Base-by-base conservation (phyloP, 2,888 invertebrate species). In the Lysandra bellargus region DNA sequence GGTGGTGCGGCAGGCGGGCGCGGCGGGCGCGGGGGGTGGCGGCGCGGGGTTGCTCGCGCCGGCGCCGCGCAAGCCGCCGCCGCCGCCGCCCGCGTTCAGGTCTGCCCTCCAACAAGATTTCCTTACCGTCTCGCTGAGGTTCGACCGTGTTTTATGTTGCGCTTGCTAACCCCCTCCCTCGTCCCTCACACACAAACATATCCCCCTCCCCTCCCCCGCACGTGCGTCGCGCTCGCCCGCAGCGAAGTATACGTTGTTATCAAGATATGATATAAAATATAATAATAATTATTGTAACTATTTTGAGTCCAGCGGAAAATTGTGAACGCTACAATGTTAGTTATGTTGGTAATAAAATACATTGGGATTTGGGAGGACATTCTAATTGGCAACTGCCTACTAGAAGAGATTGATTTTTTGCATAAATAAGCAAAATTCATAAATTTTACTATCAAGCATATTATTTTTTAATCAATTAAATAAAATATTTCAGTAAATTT, bases 41-140 rank as follows among this genome's bases (percentile, higher is more conserved):
- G 69, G 61, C 23, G 88, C 88, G 80, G 87, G 91, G 80, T 93
- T 89, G 87, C 87, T 85, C 83, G 84, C 86, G 82, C 88, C 93
- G 89, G 82, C 95, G 89, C 87, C 96, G 79, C 96, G 96, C 87
- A 96, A 96, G 85, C 93, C 95, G 80, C 94, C 95, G 83, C 95
- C 96, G 87, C 95, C 96, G 92, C 95, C 95, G 86, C 96, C 96
- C 93, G 87, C 96, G 95, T 86, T 96, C 96, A 97, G 97, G 96
- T 97, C 97, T 95, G 94, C 94, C 85, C 90, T 92, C 88, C 91
- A 93, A 84, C 93, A 92, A 92, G 97, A 97, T 95, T 96, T 96
- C 95, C 89, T 95, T 90, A 96, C 96, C 92, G 96, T 97, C 90
- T 96, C 96, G 95, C 95, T 97, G 91, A 96, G 96, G 96, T 96